Conservation (phyloP, 2,888 invertebrate species). For the Punctoribates punctum region DNA sequence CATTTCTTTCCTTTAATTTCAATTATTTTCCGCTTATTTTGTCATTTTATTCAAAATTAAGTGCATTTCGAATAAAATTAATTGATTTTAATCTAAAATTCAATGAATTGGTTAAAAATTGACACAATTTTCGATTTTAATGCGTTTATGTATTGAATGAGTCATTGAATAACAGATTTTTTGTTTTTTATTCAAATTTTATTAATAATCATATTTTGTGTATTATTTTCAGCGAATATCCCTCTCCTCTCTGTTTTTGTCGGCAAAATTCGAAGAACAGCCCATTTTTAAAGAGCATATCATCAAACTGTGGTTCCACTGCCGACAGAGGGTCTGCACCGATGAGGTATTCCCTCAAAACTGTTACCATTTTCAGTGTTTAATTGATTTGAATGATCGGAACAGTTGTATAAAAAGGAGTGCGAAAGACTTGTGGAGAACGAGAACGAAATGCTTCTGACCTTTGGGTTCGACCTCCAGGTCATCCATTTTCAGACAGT, state of each 20-base stretch:
- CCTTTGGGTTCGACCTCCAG: background rate
- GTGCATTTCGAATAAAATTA: too few species aligned
- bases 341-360: background rate
- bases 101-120: background rate
- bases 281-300: conserved; percentile 18
- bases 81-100: too few species aligned
- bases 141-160: background rate
- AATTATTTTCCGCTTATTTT: background rate
- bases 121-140: background rate
- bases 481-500: background rate
- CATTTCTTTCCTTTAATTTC: background rate
- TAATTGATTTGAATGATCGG: background rate
- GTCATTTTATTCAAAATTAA: background rate
- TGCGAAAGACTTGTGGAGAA: background rate
- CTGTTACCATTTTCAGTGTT: background rate
- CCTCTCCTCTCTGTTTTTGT: background rate
- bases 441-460: conserved; percentile 20
- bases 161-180: background rate
- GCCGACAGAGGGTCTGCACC: background rate
- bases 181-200: background rate
- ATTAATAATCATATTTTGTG: background rate
- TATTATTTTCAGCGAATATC: background rate
- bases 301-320: background rate
- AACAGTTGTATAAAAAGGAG: background rate
- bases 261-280: conserved; percentile 20